Conservation (phyloP, 2,113 vertebrate genomes). For the Xiphias gladius region DNA sequence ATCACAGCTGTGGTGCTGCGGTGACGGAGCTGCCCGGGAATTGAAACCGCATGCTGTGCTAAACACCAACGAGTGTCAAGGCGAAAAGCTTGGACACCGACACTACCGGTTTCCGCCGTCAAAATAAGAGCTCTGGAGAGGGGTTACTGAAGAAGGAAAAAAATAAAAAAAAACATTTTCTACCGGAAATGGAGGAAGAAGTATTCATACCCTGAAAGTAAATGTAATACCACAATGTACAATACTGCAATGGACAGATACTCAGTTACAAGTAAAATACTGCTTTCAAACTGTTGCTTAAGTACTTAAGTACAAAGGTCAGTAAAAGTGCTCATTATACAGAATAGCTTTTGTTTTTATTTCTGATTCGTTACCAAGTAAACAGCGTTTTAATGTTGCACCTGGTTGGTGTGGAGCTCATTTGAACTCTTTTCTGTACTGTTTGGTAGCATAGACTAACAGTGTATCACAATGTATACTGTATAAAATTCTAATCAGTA, state of each 20-base stretch:
- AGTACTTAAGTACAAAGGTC: neutral
- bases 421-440: no score
- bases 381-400: neutral
- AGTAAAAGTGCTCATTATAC: no score
- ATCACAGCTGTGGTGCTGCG: constrained; percentile 8
- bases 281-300: neutral
- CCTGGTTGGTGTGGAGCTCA: no score
- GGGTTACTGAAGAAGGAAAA: no score
- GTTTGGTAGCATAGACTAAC: no score
- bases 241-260: neutral
- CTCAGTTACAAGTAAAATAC: neutral
- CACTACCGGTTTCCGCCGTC: constrained; percentile 20
- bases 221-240: neutral
- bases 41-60: constrained; percentile 30
- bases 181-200: no score
- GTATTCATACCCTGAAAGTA: neutral
- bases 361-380: neutral
- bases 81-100: rapidly evolving
- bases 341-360: neutral
- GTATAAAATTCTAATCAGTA: no score
- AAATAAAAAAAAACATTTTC: no score
- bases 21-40: constrained; percentile 9
- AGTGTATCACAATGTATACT: no score
- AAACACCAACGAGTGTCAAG: neutral
- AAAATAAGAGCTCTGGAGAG: constrained; percentile 4